Evolutionary conservation across 1,140 invertebrate species (phyloP).

Genomic region (Apis dorsata): DNA sequence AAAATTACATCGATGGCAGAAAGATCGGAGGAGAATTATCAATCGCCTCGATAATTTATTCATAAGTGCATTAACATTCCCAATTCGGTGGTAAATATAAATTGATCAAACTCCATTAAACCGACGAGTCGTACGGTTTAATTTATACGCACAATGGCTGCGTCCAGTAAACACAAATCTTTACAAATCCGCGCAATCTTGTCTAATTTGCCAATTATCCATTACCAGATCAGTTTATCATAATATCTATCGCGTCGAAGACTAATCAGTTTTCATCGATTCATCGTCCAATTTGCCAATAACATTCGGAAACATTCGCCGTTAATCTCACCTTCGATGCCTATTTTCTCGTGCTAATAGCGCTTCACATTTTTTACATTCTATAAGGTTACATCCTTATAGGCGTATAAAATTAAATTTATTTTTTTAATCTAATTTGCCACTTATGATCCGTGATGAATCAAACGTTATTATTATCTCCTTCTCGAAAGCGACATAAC

Average conservation of each 20-base stretch:
- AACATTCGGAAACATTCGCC: neutral
- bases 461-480: too few relatives aligned
- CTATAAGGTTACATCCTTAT: too few relatives aligned
- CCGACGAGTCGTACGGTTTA: constrained; percentile 18
- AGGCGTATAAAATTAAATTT: too few relatives aligned
- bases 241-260: neutral
- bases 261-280: constrained; percentile 32
- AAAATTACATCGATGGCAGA: neutral
- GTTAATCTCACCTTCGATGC: constrained; percentile 2
- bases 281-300: constrained; percentile 35
- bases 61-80: constrained; percentile 20
- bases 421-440: too few relatives aligned
- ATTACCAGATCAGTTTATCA: constrained; percentile 18
- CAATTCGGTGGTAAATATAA: constrained; percentile 6
- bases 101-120: constrained; percentile 33
- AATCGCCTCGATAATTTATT: constrained; percentile 29
- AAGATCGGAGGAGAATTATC: neutral
- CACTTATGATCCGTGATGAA: too few relatives aligned
- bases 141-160: constrained; percentile 1
- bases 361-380: too few relatives aligned
- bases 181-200: constrained; percentile 7
- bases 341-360: neutral
- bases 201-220: constrained; percentile 37
- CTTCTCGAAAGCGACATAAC: too few relatives aligned
- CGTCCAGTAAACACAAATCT: constrained; percentile 30